Evolutionary conservation across 1,140 invertebrate species (phyloP).

Genomic region (Drosophila subobscura): DNA sequence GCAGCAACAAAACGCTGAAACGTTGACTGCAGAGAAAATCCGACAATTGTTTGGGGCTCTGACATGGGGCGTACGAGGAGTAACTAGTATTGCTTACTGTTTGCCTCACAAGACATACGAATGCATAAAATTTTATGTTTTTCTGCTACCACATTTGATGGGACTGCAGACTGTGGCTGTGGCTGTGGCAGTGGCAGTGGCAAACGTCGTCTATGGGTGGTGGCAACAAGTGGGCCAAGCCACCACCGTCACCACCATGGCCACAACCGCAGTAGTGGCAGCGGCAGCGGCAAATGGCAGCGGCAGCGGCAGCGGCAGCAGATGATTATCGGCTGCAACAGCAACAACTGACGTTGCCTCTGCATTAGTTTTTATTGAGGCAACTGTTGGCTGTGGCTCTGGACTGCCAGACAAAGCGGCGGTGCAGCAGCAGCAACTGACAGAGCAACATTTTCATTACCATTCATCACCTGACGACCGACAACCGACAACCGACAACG

Average conservation of each 20-base stretch:
- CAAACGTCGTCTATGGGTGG: conserved; percentile 22
- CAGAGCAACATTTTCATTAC: conserved; percentile 81
- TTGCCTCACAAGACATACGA: conserved; percentile 79
- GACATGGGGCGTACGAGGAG: conserved; percentile 24
- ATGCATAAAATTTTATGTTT: conserved; percentile 82
- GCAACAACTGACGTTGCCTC: conserved; percentile 61
- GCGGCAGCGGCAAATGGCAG: conserved; percentile 24
- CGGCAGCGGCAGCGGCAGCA: conserved; percentile 32
- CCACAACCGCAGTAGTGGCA: conserved; percentile 62
- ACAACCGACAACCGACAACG: neutral
- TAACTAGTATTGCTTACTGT: conserved; percentile 39
- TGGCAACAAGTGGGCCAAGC: conserved; percentile 80
- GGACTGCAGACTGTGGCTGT: conserved; percentile 39
- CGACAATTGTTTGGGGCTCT: conserved; percentile 71
- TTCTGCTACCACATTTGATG: conserved; percentile 74
- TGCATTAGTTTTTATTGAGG: conserved; percentile 81
- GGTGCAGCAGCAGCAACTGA: conserved; percentile 65
- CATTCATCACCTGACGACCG: conserved; percentile 77
- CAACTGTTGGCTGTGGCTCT: conserved; percentile 58
- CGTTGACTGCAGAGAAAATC: conserved; percentile 66
- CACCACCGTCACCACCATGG: conserved; percentile 71
- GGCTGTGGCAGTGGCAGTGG: conserved; percentile 14
- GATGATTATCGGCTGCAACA: conserved; percentile 50
- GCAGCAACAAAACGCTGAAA: conserved; percentile 43
- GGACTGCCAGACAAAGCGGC: conserved; percentile 70